Conservation (phyloP, 2,888 invertebrate genomes). For the Dicyrtomina minuta region DNA sequence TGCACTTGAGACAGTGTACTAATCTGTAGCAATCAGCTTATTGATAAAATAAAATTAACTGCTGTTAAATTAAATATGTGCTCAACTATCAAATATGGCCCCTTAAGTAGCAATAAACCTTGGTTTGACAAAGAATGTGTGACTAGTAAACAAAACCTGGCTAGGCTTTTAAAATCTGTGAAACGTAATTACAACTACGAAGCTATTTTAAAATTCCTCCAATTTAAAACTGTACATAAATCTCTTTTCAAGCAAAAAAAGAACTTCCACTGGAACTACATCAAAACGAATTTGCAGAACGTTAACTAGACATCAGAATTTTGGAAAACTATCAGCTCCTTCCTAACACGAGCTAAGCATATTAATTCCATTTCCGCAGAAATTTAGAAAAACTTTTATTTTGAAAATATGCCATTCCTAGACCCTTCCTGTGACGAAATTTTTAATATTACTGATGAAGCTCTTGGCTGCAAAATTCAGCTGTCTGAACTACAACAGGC, state of each 20-base stretch:
- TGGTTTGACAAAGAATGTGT: constrained; percentile 2
- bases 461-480: background rate
- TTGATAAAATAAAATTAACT: too few relatives aligned
- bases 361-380: background rate
- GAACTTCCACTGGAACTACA: background rate
- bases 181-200: background rate
- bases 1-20: too few relatives aligned
- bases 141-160: background rate
- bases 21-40: too few relatives aligned
- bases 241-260: background rate
- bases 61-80: too few relatives aligned
- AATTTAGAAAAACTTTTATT: background rate
- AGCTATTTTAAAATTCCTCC: background rate
- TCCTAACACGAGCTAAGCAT: background rate
- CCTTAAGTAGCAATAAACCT: background rate
- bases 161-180: background rate
- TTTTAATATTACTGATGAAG: background rate
- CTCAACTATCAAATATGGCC: too few relatives aligned
- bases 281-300: background rate
- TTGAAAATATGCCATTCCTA: too few relatives aligned
- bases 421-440: background rate
- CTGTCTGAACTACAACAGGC: background rate
- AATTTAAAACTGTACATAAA: background rate
- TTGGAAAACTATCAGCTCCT: background rate
- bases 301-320: background rate